phyloP scores from a whole-genome alignment of 2,113 vertebrate genomes.

The Axis porcinus region DNA sequence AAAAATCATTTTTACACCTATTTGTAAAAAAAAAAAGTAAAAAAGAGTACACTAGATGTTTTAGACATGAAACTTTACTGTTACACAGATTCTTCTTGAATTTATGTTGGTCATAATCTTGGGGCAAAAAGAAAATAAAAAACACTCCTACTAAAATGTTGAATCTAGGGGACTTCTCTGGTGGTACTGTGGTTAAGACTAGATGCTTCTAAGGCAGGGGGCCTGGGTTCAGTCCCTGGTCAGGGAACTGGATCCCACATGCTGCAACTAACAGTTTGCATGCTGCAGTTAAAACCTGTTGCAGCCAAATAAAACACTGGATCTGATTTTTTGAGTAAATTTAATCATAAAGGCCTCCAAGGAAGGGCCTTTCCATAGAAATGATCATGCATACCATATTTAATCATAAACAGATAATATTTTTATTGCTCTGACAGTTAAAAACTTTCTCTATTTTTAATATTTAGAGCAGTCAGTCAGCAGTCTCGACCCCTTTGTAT shows the following conservation, averaged over 20 bases:
- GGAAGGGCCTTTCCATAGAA: neutral
- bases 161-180: neutral
- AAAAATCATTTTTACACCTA: neutral
- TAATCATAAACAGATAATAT: neutral
- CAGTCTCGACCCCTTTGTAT: neutral
- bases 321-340: neutral
- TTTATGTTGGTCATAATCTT: neutral
- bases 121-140: neutral
- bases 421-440: neutral
- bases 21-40: neutral
- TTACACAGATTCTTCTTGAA: neutral
- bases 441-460: neutral
- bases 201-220: neutral
- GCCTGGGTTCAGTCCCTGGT: neutral
- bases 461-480: neutral
- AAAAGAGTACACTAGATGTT: neutral
- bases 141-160: neutral
- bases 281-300: neutral
- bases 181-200: neutral
- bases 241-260: neutral
- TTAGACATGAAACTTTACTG: neutral
- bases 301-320: neutral
- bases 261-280: neutral
- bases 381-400: neutral
- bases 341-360: neutral